These are phyloP conservation scores for Parauchenoglanis punctatus DNA, from an alignment of 2,797 vertebrate genomes.

Conservation along the genomic window DNA sequence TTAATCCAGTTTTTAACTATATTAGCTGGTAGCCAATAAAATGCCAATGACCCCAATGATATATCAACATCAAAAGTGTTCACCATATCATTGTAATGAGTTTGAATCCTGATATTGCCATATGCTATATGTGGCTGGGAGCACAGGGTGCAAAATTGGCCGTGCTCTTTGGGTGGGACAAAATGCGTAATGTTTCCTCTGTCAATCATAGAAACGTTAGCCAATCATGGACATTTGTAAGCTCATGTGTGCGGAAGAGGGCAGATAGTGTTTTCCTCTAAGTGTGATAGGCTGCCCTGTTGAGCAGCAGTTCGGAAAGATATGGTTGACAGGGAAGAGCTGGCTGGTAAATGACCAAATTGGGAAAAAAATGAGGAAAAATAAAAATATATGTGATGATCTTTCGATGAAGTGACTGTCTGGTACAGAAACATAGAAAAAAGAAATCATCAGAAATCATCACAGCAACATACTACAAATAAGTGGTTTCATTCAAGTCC, in stretches of 20 bases:
- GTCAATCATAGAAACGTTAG: neutral
- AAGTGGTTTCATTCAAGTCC: conserved; percentile 52
- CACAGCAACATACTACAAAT: conserved; percentile 47
- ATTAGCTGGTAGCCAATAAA: neutral
- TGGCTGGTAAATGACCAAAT: neutral
- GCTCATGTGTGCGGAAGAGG: neutral
- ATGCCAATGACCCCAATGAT: neutral
- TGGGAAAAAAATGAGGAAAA: neutral
- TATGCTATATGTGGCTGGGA: neutral
- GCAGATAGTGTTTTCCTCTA: neutral
- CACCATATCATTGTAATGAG: neutral
- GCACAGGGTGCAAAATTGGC: neutral
- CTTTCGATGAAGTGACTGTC: conserved; percentile 15
- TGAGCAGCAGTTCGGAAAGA: neutral
- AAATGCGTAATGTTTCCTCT: neutral
- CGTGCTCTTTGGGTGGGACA: neutral
- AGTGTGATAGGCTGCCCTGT: neutral
- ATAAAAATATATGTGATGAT: conserved; percentile 5
- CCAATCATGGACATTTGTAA: neutral
- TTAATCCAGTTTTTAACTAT: neutral
- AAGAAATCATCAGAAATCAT: conserved; percentile 37
- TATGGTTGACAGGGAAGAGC: neutral
- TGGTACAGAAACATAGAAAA: conserved; percentile 29
- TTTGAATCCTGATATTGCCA: neutral
- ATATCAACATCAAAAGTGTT: neutral